Percentiles rank a stretch among this genome's conserved stretches.
These are phyloP conservation scores for Tribolium castaneum DNA, from an alignment of 1,140 invertebrate species.

Conservation along the genomic window DNA sequence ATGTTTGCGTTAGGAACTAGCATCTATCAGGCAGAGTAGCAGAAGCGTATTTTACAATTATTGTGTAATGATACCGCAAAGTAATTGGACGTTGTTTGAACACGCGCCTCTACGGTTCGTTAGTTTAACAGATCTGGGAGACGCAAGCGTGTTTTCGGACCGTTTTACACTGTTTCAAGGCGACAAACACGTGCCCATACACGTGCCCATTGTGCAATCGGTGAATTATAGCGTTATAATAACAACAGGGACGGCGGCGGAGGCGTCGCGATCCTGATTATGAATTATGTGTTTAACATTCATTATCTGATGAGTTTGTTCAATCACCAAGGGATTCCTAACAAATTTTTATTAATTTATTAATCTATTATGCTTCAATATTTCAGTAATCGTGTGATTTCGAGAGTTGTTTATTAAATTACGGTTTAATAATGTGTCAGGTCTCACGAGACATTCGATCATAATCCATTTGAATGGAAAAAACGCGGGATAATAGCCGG, in stretches of 20 bases:
- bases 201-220: constrained; percentile 48
- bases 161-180: constrained; percentile 52
- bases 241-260: constrained; percentile 26
- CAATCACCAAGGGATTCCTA: background rate
- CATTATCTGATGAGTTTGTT: constrained; percentile 38
- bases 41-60: constrained; percentile 48
- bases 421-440: constrained; percentile 17
- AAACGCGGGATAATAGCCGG: background rate
- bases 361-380: background rate
- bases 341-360: background rate
- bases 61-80: constrained; percentile 60
- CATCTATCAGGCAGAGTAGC: constrained; percentile 25
- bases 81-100: constrained; percentile 60
- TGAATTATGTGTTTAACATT: constrained; percentile 51
- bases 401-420: background rate
- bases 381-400: background rate
- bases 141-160: constrained; percentile 47
- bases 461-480: constrained; percentile 1
- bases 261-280: constrained; percentile 41
- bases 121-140: constrained; percentile 53
- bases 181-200: constrained; percentile 41
- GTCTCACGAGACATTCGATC: constrained; percentile 21
- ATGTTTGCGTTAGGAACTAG: constrained; percentile 19
- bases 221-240: constrained; percentile 39
- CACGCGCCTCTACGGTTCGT: constrained; percentile 58